Base-by-base conservation (phyloP, 2,797 vertebrate species). In the Anableps anableps region DNA sequence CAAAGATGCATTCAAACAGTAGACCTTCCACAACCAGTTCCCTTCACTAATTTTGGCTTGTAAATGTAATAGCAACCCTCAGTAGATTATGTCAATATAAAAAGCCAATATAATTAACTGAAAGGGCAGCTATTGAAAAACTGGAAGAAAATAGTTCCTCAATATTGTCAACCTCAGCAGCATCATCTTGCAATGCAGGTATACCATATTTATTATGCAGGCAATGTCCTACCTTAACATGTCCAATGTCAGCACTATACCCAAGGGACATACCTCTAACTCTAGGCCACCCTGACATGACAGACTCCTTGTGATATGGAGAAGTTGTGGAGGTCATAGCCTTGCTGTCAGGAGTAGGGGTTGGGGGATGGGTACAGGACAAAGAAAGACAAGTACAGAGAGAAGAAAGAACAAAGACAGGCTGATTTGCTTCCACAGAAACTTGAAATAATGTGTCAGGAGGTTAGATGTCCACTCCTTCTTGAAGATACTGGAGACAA, bases 281-380 rank as follows among this genome's bases (percentile, higher is more conserved):
- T 87, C 81, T 79, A 77, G 74, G 75, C 80, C 72, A 74, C 72
- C 74, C 83, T 77, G 83, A 78, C 78, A 85, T 85, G 80, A 86
- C 88, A 86, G 75, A 72, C 72, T 77, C 70, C 75, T 70, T 84
- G 77, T 84, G 78, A 85, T 82, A 78, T 74, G 81, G 68, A 82
- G 72, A 82, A 83, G 83, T 82, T 70, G 21, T 38, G 23, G 51
- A 81, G 81, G 85, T 90, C 85, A 88, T 6, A 80, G 75, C 68
- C 83, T 43, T 43, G 51, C 78, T 87, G 83, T 84, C 74, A 72
- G 53, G 10, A 62, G 38, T 41, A 55, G 21, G 73, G n/a, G 74
- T 11, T 11, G 1, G 29, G 72, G 72, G 14, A 51, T 34, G 31
- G 36, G 34, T 8, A 36, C 34, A 64, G 17, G 21, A 53, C 38